Base-by-base conservation (phyloP, 2,113 vertebrate species). In the Osmerus eperlanus region DNA sequence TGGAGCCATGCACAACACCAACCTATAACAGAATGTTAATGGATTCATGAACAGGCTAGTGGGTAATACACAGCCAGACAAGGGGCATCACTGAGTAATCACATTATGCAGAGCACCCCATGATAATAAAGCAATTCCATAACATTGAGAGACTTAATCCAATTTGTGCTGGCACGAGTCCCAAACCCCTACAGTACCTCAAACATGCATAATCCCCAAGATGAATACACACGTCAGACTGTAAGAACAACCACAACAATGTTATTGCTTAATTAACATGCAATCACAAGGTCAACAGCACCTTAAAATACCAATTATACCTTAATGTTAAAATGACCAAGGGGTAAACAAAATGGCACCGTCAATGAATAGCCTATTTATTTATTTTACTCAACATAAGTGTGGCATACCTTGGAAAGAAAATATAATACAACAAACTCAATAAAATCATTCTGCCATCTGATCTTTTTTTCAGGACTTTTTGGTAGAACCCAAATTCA, bases 81-180 rank as follows among this genome's bases (percentile, higher is more conserved):
- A 89, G 85, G 87, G 83, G 79, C 89, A 90, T 86, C 84, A 80
- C 77, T 80, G 78, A 80, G 79, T 88, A 91, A 90, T 90, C 86
- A 89, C 84, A 88, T 88, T 90, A 89, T 79, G 81, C 84, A 85
- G 86, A 77, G 82, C 84, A 83, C 86, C 73, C 73, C 77, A 77
- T 78, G 81, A 88, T 85, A 89, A 89, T 89, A 89, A 87, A 89
- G 87, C 77, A 79, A 81, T 85, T 81, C 78, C 79, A 68, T 75
- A 88, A 89, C 82, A 78, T 70, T 79, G 84, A 83, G 71, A 80
- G 79, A 80, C 73, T n/a, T 89, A 87, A 91, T 91, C 88, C 82
- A 90, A 89, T 90, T 87, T 87, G 78, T 47, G 75, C 76, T 86
- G 87, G 87, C 86, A 83, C 69, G 11, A 56, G 84, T 78, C 89